Conservation (phyloP, 64 coral and sea anemone genomes). For the Astreopora myriophthalma region DNA sequence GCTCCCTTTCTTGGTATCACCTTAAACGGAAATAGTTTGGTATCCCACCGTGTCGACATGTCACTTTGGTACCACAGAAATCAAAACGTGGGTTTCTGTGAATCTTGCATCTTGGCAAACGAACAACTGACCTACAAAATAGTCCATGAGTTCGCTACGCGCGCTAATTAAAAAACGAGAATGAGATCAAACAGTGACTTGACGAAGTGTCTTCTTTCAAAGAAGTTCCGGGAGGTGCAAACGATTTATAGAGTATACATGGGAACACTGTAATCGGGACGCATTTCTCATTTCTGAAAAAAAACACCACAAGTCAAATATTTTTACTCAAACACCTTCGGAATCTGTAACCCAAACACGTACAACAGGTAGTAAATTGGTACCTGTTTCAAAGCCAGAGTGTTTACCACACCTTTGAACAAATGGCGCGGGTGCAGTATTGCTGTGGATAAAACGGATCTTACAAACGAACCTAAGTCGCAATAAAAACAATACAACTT, state of each 20-base stretch:
- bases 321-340: neutral
- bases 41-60: neutral
- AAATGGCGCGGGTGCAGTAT: neutral
- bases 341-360: neutral
- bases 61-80: neutral
- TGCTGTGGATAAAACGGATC: neutral
- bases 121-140: too few relatives aligned
- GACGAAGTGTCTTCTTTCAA: too few relatives aligned
- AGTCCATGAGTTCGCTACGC: too few relatives aligned
- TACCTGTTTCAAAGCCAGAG: neutral
- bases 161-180: too few relatives aligned
- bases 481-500: too few relatives aligned
- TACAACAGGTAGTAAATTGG: neutral
- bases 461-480: too few relatives aligned
- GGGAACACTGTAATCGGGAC: neutral
- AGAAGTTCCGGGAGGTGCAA: too few relatives aligned
- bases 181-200: too few relatives aligned
- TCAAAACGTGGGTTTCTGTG: too few relatives aligned
- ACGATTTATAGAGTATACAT: too few relatives aligned
- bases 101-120: too few relatives aligned
- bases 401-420: neutral
- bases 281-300: conserved; percentile 31
- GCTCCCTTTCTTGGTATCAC: neutral
- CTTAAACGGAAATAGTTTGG: neutral
- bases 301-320: neutral